phyloP scores from a whole-genome alignment of 2,797 vertebrate genomes.

The Diplodus puntazzo region DNA sequence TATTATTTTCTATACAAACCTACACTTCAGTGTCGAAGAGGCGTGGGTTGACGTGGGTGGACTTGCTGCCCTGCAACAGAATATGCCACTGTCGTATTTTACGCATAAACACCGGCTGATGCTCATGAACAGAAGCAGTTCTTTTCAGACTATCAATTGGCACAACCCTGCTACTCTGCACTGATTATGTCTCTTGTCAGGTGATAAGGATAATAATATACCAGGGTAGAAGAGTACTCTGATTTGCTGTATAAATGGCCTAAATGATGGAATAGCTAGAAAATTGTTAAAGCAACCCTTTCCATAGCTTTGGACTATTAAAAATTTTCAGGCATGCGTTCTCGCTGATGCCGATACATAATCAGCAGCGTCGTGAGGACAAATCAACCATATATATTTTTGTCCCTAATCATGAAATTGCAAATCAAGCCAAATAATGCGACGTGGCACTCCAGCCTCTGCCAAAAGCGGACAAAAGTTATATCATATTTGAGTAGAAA shows the following conservation, averaged over 20 bases:
- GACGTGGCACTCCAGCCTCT: not conserved
- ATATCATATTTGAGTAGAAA: not conserved
- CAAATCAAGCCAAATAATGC: not conserved
- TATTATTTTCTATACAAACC: slow-evolving; percentile 24
- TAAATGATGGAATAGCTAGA: not conserved
- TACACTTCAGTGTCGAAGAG: slow-evolving; percentile 28
- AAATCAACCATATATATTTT: not conserved
- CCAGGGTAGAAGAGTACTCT: not conserved
- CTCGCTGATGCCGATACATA: not conserved
- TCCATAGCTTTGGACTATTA: slow-evolving; percentile 2
- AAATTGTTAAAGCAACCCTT: not conserved
- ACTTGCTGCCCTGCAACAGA: slow-evolving; percentile 36
- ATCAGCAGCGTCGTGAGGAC: too few species aligned
- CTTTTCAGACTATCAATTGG: not conserved
- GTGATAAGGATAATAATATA: slow-evolving; percentile 13
- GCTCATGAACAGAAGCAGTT: slow-evolving; percentile 28
- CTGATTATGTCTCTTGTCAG: not conserved
- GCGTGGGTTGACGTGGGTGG: slow-evolving; percentile 5
- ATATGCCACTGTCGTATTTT: slow-evolving; percentile 37
- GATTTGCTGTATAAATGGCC: not conserved
- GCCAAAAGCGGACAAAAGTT: not conserved
- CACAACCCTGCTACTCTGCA: not conserved
- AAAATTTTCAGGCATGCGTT: not conserved
- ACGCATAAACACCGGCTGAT: slow-evolving; percentile 11
- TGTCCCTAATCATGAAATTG: not conserved